Evolutionary conservation across 1,140 invertebrate genomes (phyloP).

Genomic region (Euborellia annulipes): DNA sequence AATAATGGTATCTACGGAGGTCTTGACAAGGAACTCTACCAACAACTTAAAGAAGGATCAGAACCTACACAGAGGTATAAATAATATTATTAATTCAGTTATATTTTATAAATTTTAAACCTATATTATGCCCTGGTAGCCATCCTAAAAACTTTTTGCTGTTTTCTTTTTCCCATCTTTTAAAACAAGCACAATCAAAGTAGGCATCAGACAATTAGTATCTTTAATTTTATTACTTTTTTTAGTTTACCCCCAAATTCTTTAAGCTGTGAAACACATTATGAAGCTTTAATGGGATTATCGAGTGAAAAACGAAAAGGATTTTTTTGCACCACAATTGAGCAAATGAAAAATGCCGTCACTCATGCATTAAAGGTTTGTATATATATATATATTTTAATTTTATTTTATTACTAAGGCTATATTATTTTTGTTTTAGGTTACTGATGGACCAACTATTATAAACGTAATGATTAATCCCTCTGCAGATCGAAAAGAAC

Average conservation of each 20-base stretch:
- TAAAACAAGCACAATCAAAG: no score
- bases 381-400: neutral
- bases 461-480: constrained; percentile 87
- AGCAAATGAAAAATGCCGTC: constrained; percentile 56
- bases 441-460: constrained; percentile 57
- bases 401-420: neutral
- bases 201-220: constrained; percentile 3
- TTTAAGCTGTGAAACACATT: constrained; percentile 57
- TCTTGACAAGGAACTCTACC: constrained; percentile 58
- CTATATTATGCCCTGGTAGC: no score
- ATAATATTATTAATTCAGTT: no score
- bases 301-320: constrained; percentile 55
- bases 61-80: no score
- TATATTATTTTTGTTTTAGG: constrained; percentile 22
- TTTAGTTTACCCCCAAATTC: constrained; percentile 66
- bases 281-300: constrained; percentile 80
- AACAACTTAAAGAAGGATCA: no score
- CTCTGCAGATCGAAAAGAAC: constrained; percentile 72
- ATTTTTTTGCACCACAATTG: constrained; percentile 57
- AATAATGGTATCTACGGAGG: constrained; percentile 92
- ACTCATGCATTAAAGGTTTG: constrained; percentile 41
- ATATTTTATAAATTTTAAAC: no score
- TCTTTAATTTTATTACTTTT: constrained; percentile 17
- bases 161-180: constrained; percentile 13
- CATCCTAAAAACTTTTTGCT: constrained; percentile 9